phyloP scores from a whole-genome alignment of 2,797 vertebrate species.

The Prionace glauca region DNA sequence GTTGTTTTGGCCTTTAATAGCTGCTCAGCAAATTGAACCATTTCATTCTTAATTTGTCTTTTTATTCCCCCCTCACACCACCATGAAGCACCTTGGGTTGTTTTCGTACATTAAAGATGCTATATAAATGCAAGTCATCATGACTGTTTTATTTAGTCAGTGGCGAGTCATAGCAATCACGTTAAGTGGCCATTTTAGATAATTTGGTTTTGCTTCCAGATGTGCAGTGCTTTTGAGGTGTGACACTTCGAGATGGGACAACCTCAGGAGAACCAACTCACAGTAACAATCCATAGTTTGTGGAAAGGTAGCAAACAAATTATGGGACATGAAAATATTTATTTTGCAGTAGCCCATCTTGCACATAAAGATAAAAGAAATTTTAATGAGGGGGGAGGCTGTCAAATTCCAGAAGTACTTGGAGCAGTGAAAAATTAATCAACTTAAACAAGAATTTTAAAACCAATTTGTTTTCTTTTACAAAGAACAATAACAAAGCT shows the following conservation, averaged over 20 bases:
- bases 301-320: neutral
- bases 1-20: neutral
- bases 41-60: neutral
- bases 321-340: conserved; percentile 15
- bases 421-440: neutral
- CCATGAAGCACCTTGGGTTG: neutral
- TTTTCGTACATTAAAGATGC: neutral
- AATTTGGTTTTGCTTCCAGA: neutral
- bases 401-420: neutral
- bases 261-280: neutral
- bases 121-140: neutral
- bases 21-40: neutral
- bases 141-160: neutral
- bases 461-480: neutral
- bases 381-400: neutral
- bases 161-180: neutral
- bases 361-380: neutral
- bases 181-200: neutral
- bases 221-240: neutral
- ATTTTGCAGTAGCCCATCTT: neutral
- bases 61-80: neutral
- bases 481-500: neutral
- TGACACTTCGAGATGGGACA: neutral
- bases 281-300: neutral
- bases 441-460: neutral